These are phyloP conservation scores for Chromobotia macracanthus DNA, from an alignment of 2,797 vertebrate species.

Conservation along the genomic window DNA sequence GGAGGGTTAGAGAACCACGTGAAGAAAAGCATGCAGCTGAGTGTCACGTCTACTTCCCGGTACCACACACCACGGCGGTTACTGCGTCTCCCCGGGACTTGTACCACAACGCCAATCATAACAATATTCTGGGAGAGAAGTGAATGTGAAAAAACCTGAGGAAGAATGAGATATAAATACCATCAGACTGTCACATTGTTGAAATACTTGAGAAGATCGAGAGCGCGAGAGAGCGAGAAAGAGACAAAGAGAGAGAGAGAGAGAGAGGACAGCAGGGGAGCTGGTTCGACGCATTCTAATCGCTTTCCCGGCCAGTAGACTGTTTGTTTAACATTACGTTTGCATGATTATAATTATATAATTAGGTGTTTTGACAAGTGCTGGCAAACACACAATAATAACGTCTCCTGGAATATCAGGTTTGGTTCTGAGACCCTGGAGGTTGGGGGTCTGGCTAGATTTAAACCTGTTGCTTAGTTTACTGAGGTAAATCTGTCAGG, in stretches of 20 bases:
- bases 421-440: conserved; percentile 55
- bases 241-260: conserved; percentile 34
- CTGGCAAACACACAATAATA: conserved; percentile 59
- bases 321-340: conserved; percentile 61
- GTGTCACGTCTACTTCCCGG: conserved; percentile 57
- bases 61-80: conserved; percentile 61
- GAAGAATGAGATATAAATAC: conserved; percentile 64
- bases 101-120: conserved; percentile 69
- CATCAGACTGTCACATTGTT: conserved; percentile 61
- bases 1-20: conserved; percentile 51
- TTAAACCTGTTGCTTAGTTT: conserved; percentile 51
- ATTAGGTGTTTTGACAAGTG: conserved; percentile 58
- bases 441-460: conserved; percentile 56
- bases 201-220: conserved; percentile 55
- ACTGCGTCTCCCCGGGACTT: conserved; percentile 60
- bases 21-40: conserved; percentile 54
- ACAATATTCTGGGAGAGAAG: conserved; percentile 68
- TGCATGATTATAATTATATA: conserved; percentile 62
- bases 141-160: conserved; percentile 53
- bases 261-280: conserved; percentile 64
- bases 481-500: conserved; percentile 57
- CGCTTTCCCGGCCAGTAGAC: conserved; percentile 64
- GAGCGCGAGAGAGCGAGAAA: conserved; percentile 42
- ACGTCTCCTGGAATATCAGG: conserved; percentile 55
- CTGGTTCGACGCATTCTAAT: conserved; percentile 68